phyloP scores from a whole-genome alignment of 2,888 invertebrate genomes.

The Eutolmus rufibarbis region DNA sequence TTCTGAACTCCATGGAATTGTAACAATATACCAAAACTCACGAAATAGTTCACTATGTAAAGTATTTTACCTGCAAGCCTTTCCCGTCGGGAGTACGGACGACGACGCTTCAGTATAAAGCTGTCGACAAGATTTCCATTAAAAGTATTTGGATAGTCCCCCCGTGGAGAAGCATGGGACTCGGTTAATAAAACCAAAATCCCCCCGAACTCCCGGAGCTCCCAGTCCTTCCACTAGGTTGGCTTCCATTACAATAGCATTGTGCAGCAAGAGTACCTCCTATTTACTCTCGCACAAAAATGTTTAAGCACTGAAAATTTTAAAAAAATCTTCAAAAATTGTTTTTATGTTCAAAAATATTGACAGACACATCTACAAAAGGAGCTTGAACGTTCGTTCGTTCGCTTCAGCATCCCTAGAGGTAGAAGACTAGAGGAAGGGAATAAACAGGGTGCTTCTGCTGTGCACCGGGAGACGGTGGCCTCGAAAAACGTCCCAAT shows the following conservation, averaged over 20 bases:
- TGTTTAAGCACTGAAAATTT: not conserved
- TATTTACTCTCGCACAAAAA: not conserved
- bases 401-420: not conserved
- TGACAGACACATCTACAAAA: not conserved
- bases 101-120: not conserved
- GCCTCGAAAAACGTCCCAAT: slow-evolving; percentile 1
- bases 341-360: not conserved
- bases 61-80: not conserved
- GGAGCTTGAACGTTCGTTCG: not conserved
- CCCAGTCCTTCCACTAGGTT: not conserved
- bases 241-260: not conserved
- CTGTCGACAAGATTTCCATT: not conserved
- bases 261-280: not conserved
- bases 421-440: not conserved
- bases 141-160: not conserved
- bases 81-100: not conserved
- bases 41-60: not conserved
- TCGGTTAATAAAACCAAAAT: not conserved
- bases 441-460: not conserved
- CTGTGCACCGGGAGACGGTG: not conserved
- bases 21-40: not conserved
- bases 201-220: not conserved
- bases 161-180: not conserved
- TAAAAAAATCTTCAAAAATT: not conserved
- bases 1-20: not conserved